These are phyloP conservation scores for Erpetoichthys calabaricus DNA, from an alignment of 2,797 vertebrate genomes.

Conservation along the genomic window DNA sequence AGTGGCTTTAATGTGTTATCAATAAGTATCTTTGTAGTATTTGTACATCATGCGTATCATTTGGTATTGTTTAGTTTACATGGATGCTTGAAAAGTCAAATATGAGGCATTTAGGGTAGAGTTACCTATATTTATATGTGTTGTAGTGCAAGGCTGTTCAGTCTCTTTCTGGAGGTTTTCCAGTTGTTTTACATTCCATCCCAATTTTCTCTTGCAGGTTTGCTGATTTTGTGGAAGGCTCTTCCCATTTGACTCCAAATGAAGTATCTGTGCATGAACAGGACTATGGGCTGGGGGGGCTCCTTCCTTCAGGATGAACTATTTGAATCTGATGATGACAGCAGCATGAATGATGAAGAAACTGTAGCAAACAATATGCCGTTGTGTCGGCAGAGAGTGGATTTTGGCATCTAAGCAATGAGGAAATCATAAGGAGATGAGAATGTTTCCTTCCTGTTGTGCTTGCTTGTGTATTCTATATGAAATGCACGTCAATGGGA, in stretches of 20 bases:
- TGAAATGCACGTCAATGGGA: too few species aligned
- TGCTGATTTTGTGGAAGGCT: slow-evolving; percentile 83
- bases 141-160: too few species aligned
- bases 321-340: slow-evolving; percentile 63
- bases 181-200: too few species aligned
- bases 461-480: too few species aligned
- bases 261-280: slow-evolving; percentile 73
- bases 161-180: too few species aligned
- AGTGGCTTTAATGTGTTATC: background rate
- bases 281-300: slow-evolving; percentile 67
- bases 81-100: too few species aligned
- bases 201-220: slow-evolving; percentile 49
- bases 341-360: slow-evolving; percentile 26
- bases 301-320: slow-evolving; percentile 60
- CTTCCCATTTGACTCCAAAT: slow-evolving; percentile 63
- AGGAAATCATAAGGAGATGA: background rate
- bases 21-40: background rate
- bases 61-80: background rate
- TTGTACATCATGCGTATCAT: background rate
- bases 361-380: slow-evolving; percentile 2
- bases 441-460: background rate
- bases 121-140: too few species aligned
- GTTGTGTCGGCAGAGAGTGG: background rate
- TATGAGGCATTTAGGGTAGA: too few species aligned
- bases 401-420: too few species aligned